Evolutionary conservation across 1,140 invertebrate species (phyloP), one percentile per base, ranked within the genome.

Genomic region (Trachymyrmex septentrionalis): DNA sequence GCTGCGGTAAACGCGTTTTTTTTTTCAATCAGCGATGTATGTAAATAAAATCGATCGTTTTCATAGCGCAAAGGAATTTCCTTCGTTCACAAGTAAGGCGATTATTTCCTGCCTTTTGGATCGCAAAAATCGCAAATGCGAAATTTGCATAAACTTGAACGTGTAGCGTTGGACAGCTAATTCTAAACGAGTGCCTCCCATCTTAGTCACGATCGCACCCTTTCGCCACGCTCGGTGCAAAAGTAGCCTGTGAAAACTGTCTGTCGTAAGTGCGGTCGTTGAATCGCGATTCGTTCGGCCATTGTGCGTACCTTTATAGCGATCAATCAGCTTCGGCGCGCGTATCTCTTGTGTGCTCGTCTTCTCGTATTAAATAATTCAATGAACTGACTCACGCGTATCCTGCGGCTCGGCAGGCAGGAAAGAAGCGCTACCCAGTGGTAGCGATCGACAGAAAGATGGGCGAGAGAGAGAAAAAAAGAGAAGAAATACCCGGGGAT

Each of bases 321-420:
- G 85, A 88, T 91, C 86, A 86, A 86, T 91, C 84, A 89, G 63
- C 64, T 73, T 57, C 71, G 57, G 64, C 72, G 53, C 72, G 27
- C 72, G 44, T 24, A 76, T 76, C 66, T 66, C 55, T 44, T 21
- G 30, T 21, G 30, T 27, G 67, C 87, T n/a, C 66, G 24, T 27
- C 53, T 38, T 38, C 38, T 38, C 50, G 84, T 87, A 87, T 90
- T 90, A 90, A 90, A 90, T 90, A 88, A 92, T 91, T 92, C 91
- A 91, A 91, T 91, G 91, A 91, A 87, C 86, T 78, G 87, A 71
- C 85, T 84, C 80, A 24, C 24, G 69, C 44, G 38, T 69, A 69
- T 59, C 48, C 44, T 5, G 80, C 80, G 67, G 30, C 61, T 30
- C n/a, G 30, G 71, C 34, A 19, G 19, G 50, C 50, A 30, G 63